A percentile compares a stretch with the other conserved stretches of the same genome.
These are phyloP conservation scores for Heliconius himera DNA, from an alignment of 1,140 invertebrate genomes.

Conservation along the genomic window DNA sequence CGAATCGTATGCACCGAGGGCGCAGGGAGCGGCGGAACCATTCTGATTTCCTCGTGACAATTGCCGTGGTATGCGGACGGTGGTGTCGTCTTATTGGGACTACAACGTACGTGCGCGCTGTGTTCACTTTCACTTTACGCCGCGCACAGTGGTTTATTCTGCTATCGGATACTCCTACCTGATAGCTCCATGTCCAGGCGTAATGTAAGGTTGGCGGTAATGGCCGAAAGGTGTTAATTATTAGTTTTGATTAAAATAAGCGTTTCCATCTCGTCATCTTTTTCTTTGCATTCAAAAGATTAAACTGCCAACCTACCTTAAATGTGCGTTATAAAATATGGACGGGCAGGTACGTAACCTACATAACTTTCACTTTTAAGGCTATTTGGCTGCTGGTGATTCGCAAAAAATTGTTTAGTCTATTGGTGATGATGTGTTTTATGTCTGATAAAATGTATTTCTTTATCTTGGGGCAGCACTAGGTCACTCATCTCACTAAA, in stretches of 20 bases:
- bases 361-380: conserved; percentile 45
- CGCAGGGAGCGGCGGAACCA: conserved; percentile 60
- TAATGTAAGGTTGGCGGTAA: conserved; percentile 18
- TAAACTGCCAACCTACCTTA: not conserved
- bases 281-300: not conserved
- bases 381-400: conserved; percentile 23
- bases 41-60: conserved; percentile 77
- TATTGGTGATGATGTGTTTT: not conserved
- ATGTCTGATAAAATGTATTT: not conserved
- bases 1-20: conserved; percentile 44
- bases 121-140: conserved; percentile 76
- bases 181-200: conserved; percentile 39
- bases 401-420: conserved; percentile 11
- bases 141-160: conserved; percentile 55
- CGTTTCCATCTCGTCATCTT: not conserved
- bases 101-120: conserved; percentile 68
- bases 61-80: conserved; percentile 78
- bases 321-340: not conserved
- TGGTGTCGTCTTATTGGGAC: conserved; percentile 78
- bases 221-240: conserved; percentile 17
- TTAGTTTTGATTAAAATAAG: not conserved
- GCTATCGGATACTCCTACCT: conserved; percentile 54
- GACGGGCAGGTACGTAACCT: conserved; percentile 21
- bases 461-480: not conserved
- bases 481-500: not conserved